Evolutionary conservation across 2,113 vertebrate species (phyloP), one percentile per base, ranked within the genome.

Genomic region (Benitochromis conjunctus): DNA sequence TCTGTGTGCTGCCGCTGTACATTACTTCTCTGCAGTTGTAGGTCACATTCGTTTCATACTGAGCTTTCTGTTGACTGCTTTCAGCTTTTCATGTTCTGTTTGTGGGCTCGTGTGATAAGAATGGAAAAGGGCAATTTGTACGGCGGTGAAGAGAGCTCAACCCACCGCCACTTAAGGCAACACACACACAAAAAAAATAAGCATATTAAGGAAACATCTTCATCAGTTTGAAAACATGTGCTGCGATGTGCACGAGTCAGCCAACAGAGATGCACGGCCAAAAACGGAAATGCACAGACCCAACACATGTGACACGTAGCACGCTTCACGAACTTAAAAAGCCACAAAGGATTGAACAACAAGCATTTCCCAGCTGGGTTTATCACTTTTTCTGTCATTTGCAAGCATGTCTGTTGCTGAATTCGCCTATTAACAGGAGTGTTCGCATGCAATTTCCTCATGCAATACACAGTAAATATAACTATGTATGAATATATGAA

Each of bases 31-130:
- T 88, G 81, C 84, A 84, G 91, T 51, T 88, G 91, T 92, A 88
- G 93, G 93, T 94, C 92, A 92, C 88, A 80, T 83, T 92, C 66
- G 81, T 88, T 86, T 92, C 86, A 81, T 41, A 80, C 58, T 18
- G 76, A 92, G 84, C 74, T 58, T 24, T 80, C 80, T 85, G 81
- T 36, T 60, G 55, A 43, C 77, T 84, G 80, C 55, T 87, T 79
- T 79, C 46, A 36, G 74, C 82, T 82, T 84, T 76, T 93, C 62
- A 79, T 81, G 74, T 90, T 80, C 54, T 66, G 79, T 93, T 93
- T 88, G 89, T 86, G 82, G 86, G 26, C 71, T 55, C 16, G 3
- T 84, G 76, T 85, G 91, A 92, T 91, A 89, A 92, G 85, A 90
- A 69, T 34, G 26, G 58, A 89, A 92, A 92, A 62, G 38, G 79